These are phyloP conservation scores for Pseudorasbora parva DNA, from an alignment of 2,113 vertebrate genomes.

Conservation along the genomic window DNA sequence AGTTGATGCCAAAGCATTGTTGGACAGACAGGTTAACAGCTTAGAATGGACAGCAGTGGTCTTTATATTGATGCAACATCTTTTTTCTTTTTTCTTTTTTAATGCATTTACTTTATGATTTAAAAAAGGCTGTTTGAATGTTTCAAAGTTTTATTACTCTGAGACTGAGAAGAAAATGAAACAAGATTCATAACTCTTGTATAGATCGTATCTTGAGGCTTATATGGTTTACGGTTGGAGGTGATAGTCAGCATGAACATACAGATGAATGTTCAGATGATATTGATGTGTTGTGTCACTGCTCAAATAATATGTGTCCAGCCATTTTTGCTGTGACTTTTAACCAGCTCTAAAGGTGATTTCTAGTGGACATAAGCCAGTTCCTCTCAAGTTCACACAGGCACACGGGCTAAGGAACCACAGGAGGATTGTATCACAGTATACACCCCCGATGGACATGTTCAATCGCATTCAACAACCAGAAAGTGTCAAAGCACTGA, in stretches of 20 bases:
- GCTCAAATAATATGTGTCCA: background rate
- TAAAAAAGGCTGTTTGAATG: background rate
- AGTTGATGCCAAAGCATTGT: background rate
- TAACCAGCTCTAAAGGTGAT: background rate
- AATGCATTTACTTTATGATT: background rate
- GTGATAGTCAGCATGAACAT: slow-evolving; percentile 8
- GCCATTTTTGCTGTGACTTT: background rate
- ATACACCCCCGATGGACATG: background rate
- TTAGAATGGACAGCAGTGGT: background rate
- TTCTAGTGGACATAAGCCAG: background rate
- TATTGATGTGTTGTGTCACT: background rate
- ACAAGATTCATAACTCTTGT: slow-evolving; percentile 5
- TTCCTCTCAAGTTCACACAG: background rate
- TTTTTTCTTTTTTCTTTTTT: background rate
- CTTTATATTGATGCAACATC: background rate
- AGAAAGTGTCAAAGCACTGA: background rate
- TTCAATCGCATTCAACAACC: background rate
- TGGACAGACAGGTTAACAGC: background rate
- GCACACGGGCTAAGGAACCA: background rate
- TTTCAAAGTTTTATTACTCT: slow-evolving; percentile 13
- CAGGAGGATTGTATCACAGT: background rate
- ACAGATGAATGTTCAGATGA: background rate
- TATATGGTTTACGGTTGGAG: background rate
- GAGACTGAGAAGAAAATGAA: slow-evolving; percentile 18
- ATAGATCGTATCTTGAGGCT: background rate